phyloP scores from a whole-genome alignment of 2,888 invertebrate species.

The Rhynchonema sp. region DNA sequence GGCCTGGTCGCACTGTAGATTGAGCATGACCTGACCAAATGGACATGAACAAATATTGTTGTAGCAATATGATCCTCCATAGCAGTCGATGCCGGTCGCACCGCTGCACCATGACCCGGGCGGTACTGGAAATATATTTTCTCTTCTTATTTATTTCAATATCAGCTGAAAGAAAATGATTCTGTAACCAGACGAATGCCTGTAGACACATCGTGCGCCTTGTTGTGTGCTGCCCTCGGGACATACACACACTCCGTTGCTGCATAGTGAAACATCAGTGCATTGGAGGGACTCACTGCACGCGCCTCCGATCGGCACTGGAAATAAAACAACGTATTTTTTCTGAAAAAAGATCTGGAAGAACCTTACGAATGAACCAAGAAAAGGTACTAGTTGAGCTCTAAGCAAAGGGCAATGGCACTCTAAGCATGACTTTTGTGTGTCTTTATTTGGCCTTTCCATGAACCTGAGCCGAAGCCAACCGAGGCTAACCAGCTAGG shows the following conservation, averaged over 20 bases:
- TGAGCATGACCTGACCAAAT: constrained; percentile 11
- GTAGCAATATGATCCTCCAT: constrained; percentile 12
- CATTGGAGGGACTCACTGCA: constrained; percentile 9
- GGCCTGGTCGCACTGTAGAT: constrained; percentile 9
- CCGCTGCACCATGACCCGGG: constrained; percentile 16
- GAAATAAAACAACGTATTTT: background rate
- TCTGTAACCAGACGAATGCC: background rate
- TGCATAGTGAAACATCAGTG: constrained; percentile 10
- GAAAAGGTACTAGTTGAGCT: too few species aligned
- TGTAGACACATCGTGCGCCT: background rate
- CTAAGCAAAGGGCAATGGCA: too few species aligned
- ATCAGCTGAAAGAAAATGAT: background rate
- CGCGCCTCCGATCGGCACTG: constrained; percentile 10
- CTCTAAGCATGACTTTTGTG: too few species aligned
- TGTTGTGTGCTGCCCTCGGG: constrained; percentile 4
- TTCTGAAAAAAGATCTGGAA: too few species aligned
- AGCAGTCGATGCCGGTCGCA: constrained; percentile 9
- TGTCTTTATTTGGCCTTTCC: too few species aligned
- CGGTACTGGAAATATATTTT: constrained; percentile 8
- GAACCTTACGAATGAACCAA: too few species aligned
- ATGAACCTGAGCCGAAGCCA: too few species aligned
- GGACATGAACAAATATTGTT: constrained; percentile 12
- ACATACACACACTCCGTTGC: constrained; percentile 12
- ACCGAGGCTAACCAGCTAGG: too few species aligned
- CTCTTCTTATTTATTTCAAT: background rate